Base-by-base conservation (phyloP, 2,113 vertebrate species). In the Salvelinus namaycush region DNA sequence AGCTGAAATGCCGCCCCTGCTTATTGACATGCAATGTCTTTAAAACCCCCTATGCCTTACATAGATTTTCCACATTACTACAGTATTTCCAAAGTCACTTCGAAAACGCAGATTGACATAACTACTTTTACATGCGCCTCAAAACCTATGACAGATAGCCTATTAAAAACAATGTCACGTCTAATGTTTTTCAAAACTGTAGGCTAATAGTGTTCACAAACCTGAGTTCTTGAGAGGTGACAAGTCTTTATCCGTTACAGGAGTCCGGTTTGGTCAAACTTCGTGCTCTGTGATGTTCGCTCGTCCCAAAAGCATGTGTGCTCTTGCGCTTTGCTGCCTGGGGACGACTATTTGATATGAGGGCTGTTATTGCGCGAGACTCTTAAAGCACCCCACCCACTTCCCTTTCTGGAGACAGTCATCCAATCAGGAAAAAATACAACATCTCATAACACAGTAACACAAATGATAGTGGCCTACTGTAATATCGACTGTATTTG, bases 301-400 rank as follows among this genome's bases (percentile, higher is more conserved):
- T 18, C 31, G 48, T 54, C 74, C 72, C 34, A 65, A 65, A 70
- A 57, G 51, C 60, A 44, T 31, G 51, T 26, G 70, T 29, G 70
- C 48, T 51, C 60, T 31, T 11, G 74, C 62, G 70, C n/a, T 71
- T 60, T 59, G 44, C 70, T 54, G 31, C 68, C 68, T 65, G 27
- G n/a, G 67, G 26, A 31, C 65, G 73, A 68, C 27, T 69, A 73
- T 79, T 70, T 70, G 66, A 72, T 70, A 49, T 73, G 68, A 48
- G 70, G 39, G 8, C 26, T 34, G 73, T 34, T 74, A 39, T 74
- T 66, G 64, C 48, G 76, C 76, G 72, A 73, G 77, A 54, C 77
- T 72, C 70, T 79, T 79, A 79, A 62, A 79, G 77, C 73, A 44
- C 20, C 77, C 34, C 26, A 54, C 71, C 29, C 66, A 65, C 68